A percentile compares a stretch with the other conserved stretches of the same genome.
Evolutionary conservation across 2,113 vertebrate species (phyloP).

Genomic region (Balaenoptera acutorostrata): DNA sequence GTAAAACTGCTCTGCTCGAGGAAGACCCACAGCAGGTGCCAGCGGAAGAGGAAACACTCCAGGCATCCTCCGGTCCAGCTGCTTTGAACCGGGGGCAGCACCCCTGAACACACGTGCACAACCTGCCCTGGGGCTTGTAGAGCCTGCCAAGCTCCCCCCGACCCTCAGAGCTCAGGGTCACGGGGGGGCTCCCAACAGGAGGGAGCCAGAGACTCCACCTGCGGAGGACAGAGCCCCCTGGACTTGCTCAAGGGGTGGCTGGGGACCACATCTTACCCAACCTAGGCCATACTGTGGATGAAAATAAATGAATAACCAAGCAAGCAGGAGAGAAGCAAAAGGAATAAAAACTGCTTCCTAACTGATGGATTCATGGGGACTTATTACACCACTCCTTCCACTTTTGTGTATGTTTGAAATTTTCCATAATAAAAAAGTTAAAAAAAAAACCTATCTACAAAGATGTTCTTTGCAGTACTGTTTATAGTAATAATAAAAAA

Average conservation of each 20-base stretch:
- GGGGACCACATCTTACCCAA: not conserved
- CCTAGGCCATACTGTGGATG: too few species aligned
- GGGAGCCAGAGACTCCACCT: too few species aligned
- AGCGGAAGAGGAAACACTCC: fast-evolving
- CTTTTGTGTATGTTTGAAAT: too few species aligned
- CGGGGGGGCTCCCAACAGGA: fast-evolving
- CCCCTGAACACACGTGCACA: fast-evolving
- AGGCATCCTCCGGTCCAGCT: fast-evolving
- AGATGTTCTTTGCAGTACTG: not conserved
- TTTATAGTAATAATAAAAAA: not conserved
- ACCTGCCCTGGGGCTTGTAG: not conserved
- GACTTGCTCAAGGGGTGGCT: not conserved
- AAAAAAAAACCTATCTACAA: not conserved
- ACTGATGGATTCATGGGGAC: too few species aligned
- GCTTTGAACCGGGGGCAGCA: not conserved
- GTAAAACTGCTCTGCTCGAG: not conserved
- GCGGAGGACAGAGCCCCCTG: not conserved
- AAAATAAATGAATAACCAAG: not conserved
- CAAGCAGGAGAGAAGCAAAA: not conserved
- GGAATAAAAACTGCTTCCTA: not conserved
- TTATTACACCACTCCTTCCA: too few species aligned
- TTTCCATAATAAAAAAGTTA: too few species aligned
- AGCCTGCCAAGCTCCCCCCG: not conserved
- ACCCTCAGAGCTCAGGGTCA: not conserved
- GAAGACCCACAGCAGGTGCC: not conserved